Percentiles rank a stretch among this genome's conserved stretches.
These are phyloP conservation scores for Monarcha castaneiventris DNA, from an alignment of 2,113 vertebrate species.

Conservation along the genomic window DNA sequence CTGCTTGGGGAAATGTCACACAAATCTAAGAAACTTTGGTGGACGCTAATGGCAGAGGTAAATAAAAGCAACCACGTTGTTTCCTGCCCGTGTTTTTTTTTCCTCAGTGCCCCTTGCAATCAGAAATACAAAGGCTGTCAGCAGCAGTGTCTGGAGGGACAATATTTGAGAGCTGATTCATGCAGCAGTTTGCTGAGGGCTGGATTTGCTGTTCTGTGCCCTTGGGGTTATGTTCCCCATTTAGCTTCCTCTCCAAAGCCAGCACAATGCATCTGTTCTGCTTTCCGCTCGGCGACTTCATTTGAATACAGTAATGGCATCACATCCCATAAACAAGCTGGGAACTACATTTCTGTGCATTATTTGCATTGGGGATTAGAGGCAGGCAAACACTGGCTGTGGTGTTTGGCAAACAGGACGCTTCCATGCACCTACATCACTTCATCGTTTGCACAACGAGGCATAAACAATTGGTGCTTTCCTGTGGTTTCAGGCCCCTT, in stretches of 20 bases:
- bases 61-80: background rate
- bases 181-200: background rate
- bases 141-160: background rate
- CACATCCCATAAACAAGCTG: background rate
- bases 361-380: constrained; percentile 8
- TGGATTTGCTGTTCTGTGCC: constrained; percentile 26
- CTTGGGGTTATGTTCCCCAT: constrained; percentile 20
- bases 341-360: background rate
- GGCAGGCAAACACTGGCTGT: background rate
- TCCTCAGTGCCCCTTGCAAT: background rate
- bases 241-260: constrained; percentile 4
- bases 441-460: background rate
- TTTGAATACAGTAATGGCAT: background rate
- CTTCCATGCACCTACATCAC: background rate
- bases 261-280: background rate
- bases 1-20: background rate
- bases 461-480: background rate
- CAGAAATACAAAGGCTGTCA: background rate
- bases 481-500: background rate
- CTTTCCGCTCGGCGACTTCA: background rate
- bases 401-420: background rate
- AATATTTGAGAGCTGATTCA: constrained; percentile 25
- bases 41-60: background rate
- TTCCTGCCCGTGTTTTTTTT: background rate
- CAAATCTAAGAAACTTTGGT: background rate